Evolutionary conservation across 2,797 vertebrate genomes (phyloP), one percentile per base, ranked within the genome.

Genomic region (Chelon labrosus): DNA sequence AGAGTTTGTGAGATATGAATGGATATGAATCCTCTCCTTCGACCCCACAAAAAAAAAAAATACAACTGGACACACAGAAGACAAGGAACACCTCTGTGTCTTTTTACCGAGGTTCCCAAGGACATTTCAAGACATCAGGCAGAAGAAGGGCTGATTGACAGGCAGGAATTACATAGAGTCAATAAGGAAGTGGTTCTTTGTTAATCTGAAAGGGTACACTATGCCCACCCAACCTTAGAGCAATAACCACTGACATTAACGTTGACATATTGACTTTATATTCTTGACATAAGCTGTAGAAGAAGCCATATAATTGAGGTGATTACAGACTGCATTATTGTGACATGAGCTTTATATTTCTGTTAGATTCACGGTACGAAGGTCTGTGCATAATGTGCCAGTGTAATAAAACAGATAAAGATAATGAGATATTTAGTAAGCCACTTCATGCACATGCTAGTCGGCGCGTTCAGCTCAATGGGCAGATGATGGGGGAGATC

Each of bases 1-100:
- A 93, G 94, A 95, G 92, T 94, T 95, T 93, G 86, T 78, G 92
- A 95, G 94, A 95, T 95, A 96, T 95, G 93, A 96, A 96, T 95
- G 94, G 94, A 94, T 95, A 95, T 95, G 94, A 95, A 94, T 94
- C 93, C 93, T 94, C 91, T 95, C 90, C 87, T 83, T 85, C 84
- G 89, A 90, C 90, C 91, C 84, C 75, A 80, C 65, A 88, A 91
- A 92, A 92, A 93, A 92, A 31, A 31, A 31, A 31, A 31, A 3
- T 82, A 87, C 73, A 86, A 89, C 72, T 35, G 87, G 85, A 90
- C 79, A 84, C 82, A 84, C 65, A 77, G 87, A 85, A 67, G 81
- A 89, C 83, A 79, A 89, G 88, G 87, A 86, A 92, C 87, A 90
- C 88, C 90, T 92, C 91, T 85, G 86, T 90, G 90, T 92, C 90